phyloP scores from a whole-genome alignment of 2,113 vertebrate genomes.

The Octodon degus region DNA sequence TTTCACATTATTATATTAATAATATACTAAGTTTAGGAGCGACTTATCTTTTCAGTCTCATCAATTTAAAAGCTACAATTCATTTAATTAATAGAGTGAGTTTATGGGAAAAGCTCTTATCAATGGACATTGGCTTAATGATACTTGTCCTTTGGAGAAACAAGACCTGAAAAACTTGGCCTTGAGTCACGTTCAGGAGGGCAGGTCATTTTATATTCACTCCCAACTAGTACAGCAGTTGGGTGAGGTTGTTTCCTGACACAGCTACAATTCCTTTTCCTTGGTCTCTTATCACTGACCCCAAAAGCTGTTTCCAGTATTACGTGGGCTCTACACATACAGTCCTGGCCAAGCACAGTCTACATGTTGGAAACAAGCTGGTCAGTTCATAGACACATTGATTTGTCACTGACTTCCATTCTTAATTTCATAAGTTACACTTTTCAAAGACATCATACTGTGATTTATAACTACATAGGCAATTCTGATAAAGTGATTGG shows the following conservation, averaged over 20 bases:
- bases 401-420: slow-evolving; percentile 50
- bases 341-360: slow-evolving; percentile 14
- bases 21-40: slow-evolving; percentile 78
- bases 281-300: slow-evolving; percentile 51
- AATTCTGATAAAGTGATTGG: not conserved
- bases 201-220: slow-evolving; percentile 82
- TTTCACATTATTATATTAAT: slow-evolving; percentile 79
- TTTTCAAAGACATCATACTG: not conserved
- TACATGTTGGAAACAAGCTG: slow-evolving; percentile 19
- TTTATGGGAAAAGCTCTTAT: slow-evolving; percentile 91
- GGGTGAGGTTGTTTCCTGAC: slow-evolving; percentile 75
- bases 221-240: slow-evolving; percentile 78
- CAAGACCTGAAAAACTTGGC: slow-evolving; percentile 81
- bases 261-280: slow-evolving; percentile 69
- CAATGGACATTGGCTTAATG: slow-evolving; percentile 78
- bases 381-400: not conserved
- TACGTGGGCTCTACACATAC: not conserved
- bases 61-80: slow-evolving; percentile 86
- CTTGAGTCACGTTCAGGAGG: slow-evolving; percentile 77
- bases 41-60: slow-evolving; percentile 84
- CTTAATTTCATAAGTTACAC: not conserved
- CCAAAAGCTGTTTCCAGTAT: slow-evolving; percentile 67
- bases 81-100: slow-evolving; percentile 86
- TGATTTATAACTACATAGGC: slow-evolving; percentile 5
- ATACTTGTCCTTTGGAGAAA: slow-evolving; percentile 82